A percentile compares a stretch with the other conserved stretches of the same genome.
These are phyloP conservation scores for Adelognathus sp. DNA, from an alignment of 2,888 invertebrate species.

Conservation along the genomic window DNA sequence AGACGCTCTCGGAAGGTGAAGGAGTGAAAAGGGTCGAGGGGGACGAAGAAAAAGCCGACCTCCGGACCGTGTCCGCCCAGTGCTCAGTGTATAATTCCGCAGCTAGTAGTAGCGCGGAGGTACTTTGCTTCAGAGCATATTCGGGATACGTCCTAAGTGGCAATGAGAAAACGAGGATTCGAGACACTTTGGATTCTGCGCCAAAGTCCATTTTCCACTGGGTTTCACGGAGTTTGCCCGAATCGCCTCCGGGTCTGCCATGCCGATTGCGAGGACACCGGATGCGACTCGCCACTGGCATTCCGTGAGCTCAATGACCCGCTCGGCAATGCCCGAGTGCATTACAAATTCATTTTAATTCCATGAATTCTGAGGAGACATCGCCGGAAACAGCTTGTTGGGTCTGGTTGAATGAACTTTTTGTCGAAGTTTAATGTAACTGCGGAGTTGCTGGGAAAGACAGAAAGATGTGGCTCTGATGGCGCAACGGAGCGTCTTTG, in stretches of 20 bases:
- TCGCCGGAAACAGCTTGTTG: not conserved
- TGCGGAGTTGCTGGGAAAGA: not conserved
- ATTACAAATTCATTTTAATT: constrained; percentile 14
- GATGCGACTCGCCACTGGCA: not conserved
- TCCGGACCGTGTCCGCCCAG: not conserved
- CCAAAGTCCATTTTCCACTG: constrained; percentile 1
- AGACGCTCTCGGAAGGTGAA: constrained; percentile 69
- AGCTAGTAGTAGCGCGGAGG: not conserved
- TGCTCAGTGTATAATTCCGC: not conserved
- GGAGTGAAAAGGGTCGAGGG: constrained; percentile 27
- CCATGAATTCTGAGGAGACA: not conserved
- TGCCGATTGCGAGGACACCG: not conserved
- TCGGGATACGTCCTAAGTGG: not conserved
- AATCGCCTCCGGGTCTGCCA: not conserved
- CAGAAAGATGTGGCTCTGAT: not conserved
- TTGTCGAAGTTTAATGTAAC: constrained; percentile 6
- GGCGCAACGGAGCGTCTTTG: constrained; percentile 28
- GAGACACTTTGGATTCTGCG: not conserved
- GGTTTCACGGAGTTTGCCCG: not conserved
- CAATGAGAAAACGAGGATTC: not conserved
- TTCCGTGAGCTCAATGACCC: constrained; percentile 1
- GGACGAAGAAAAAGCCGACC: not conserved
- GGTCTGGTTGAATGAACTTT: constrained; percentile 1
- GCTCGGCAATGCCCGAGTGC: not conserved
- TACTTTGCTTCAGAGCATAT: not conserved